Base-by-base conservation (phyloP, 2,888 invertebrate species). In the Zaprionus obscuricornis region DNA sequence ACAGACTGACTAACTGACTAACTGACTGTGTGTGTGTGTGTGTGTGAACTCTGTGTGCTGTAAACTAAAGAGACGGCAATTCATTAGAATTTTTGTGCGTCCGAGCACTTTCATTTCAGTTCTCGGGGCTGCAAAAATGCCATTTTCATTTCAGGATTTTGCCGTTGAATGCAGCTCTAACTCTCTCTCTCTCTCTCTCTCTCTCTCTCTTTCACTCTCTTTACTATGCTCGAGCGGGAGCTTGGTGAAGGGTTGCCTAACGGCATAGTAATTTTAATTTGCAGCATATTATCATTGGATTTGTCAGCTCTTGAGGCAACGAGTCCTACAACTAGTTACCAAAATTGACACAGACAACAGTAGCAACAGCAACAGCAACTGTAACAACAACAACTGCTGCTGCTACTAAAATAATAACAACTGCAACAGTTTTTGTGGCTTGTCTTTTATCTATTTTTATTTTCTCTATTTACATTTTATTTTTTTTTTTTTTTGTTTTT, bases 251-350 rank as follows among this genome's bases (percentile, higher is more conserved):
- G 5, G 5, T 29, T 17, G 57, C 46, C 64, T 51, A 77, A 66
- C 45, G 78, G 64, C 71, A 71, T 51, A 66, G 64, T 64, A 70
- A 81, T 78, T 84, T 78, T 78, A 81, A 78, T 78, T 84, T 76
- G 54, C 66, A 62, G 64, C 62, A 59, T 58, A 67, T 81, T 76
- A 73, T 66, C 77, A 70, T 66, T 59, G 70, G 66, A 74, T 73
- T 74, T 67, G 74, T 43, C 67, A 54, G 55, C 62, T 60, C 59
- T 36, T 36, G 29, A 51, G 46, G 24, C 17, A n/a, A n/a, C n/a
- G 20, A 20, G 22, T 40, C 55, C 34, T 49, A 47, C 45, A 27
- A 16, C 45, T 34, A 27, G 46, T 36, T 42, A 43, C n/a, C 16
- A 52, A 67, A 74, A 74, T 74, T 78, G 75, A 58, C 75, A 71